Evolutionary conservation across 2,888 invertebrate genomes (phyloP).

Genomic region (Drosophila nr. perissopoda): DNA sequence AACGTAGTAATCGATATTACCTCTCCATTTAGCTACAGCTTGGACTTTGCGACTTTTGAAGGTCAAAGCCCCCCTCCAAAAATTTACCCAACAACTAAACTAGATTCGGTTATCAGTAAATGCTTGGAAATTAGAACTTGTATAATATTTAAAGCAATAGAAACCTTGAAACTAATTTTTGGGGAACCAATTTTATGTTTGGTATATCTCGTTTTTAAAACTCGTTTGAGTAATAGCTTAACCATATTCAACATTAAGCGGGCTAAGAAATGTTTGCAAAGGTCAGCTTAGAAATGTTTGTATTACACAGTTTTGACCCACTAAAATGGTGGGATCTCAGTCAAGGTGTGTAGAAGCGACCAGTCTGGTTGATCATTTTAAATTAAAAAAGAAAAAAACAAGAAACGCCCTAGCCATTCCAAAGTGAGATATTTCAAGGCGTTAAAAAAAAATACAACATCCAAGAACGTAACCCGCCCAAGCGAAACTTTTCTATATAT

Average conservation of each 20-base stretch:
- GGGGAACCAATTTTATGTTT: neutral
- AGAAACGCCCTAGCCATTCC: slow-evolving; percentile 41
- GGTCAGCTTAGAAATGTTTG: slow-evolving; percentile 5
- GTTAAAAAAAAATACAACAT: neutral
- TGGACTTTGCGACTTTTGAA: slow-evolving; percentile 3
- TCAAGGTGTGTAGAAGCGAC: neutral
- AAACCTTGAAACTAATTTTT: neutral
- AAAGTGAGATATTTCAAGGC: slow-evolving; percentile 36
- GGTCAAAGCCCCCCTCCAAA: neutral
- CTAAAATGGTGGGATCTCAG: slow-evolving; percentile 2
- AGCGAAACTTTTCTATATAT: slow-evolving; percentile 55
- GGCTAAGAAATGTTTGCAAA: neutral
- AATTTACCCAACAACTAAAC: neutral
- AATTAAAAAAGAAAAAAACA: neutral
- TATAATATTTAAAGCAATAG: neutral
- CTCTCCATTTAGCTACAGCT: slow-evolving; percentile 14
- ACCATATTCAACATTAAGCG: neutral
- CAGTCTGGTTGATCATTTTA: slow-evolving; percentile 20
- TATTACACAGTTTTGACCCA: slow-evolving; percentile 24
- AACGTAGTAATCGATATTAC: slow-evolving; percentile 24
- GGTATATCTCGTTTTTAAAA: neutral
- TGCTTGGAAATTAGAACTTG: neutral
- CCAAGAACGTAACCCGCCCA: slow-evolving; percentile 61
- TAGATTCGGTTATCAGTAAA: neutral
- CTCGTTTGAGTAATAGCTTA: neutral